Percentiles rank a stretch among this genome's conserved stretches.
These are phyloP conservation scores for Caenorhabditis sp. DNA, from an alignment of 2,888 invertebrate genomes.

Conservation along the genomic window DNA sequence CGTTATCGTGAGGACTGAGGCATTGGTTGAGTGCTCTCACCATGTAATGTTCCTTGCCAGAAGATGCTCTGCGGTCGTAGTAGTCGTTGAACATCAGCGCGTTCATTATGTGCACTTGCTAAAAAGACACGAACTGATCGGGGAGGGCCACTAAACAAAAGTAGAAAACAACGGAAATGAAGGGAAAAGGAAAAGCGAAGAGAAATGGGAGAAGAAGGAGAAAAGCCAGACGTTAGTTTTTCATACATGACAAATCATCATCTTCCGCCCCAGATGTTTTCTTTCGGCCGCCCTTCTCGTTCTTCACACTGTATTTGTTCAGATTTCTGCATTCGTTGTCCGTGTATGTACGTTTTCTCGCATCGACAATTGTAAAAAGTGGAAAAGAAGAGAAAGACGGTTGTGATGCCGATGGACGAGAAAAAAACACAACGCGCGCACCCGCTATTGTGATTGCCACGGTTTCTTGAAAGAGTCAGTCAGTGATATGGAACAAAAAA, in stretches of 20 bases:
- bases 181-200: neutral
- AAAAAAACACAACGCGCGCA: slow-evolving; percentile 1
- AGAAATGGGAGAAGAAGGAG: slow-evolving; percentile 4
- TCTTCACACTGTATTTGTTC: slow-evolving; percentile 30
- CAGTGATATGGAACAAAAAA: neutral
- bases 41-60: slow-evolving; percentile 40
- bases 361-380: slow-evolving; percentile 44
- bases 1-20: neutral
- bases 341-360: slow-evolving; percentile 32
- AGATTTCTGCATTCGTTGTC: no score
- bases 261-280: slow-evolving; percentile 51
- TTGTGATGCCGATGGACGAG: slow-evolving; percentile 6
- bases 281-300: slow-evolving; percentile 8
- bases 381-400: slow-evolving; percentile 21
- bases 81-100: slow-evolving; percentile 35
- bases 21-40: no score
- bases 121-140: slow-evolving; percentile 9
- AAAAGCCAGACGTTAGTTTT: slow-evolving; percentile 38
- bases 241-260: slow-evolving; percentile 50
- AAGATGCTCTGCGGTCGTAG: slow-evolving; percentile 44
- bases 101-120: slow-evolving; percentile 8
- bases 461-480: neutral
- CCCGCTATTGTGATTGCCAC: neutral
- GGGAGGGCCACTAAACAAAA: neutral
- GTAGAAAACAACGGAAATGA: neutral